Conservation (phyloP, 2,888 invertebrate genomes). For the Merodon equestris region DNA sequence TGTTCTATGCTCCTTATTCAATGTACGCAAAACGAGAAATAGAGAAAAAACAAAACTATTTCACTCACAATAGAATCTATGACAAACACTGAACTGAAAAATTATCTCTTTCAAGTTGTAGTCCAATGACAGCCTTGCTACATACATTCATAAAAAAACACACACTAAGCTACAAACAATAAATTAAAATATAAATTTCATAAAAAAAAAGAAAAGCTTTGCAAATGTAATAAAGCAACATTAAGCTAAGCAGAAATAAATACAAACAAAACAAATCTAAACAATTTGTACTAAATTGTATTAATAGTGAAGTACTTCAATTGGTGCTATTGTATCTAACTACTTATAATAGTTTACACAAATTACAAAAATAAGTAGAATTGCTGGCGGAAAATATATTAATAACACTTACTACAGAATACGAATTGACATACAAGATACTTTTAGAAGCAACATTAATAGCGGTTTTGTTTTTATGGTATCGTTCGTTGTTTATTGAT, state of each 20-base stretch:
- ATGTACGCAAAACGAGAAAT: neutral
- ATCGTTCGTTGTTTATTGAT: neutral
- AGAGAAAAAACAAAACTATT: too few species aligned
- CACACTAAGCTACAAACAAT: conserved; percentile 31
- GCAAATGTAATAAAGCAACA: conserved; percentile 35
- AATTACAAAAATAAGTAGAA: conserved; percentile 17
- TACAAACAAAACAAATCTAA: neutral
- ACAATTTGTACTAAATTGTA: conserved; percentile 5
- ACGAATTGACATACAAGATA: neutral
- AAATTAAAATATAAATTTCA: conserved; percentile 2
- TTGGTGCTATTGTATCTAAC: conserved; percentile 22
- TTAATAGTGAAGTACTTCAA: conserved; percentile 20
- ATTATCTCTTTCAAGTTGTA: too few species aligned
- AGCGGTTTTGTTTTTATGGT: conserved; percentile 3
- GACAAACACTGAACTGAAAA: too few species aligned
- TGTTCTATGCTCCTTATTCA: too few species aligned
- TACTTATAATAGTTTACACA: conserved; percentile 21
- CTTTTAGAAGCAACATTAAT: conserved; percentile 35
- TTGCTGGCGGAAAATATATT: neutral
- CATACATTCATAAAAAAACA: too few species aligned
- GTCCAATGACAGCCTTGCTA: too few species aligned
- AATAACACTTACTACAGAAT: conserved; percentile 17
- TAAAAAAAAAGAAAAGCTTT: conserved; percentile 13
- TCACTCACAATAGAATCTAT: too few species aligned
- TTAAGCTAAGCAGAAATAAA: conserved; percentile 19